Conservation (phyloP, 2,888 invertebrate species). For the Chymomyza amoena region DNA sequence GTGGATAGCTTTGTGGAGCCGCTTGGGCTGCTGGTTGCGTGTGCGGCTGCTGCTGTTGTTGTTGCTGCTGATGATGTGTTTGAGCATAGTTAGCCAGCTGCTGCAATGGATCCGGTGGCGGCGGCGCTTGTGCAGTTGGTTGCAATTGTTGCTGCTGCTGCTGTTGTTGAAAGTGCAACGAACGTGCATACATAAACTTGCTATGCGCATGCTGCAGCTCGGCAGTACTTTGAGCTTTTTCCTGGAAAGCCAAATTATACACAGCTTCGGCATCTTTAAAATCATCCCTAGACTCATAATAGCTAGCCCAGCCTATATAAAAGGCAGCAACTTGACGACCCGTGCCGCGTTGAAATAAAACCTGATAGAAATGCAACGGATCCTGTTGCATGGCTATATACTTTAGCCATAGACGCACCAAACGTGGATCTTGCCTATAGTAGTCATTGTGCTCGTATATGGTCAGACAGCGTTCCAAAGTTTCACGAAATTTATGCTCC, state of each 20-base stretch:
- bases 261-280: constrained; percentile 91
- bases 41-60: constrained; percentile 31
- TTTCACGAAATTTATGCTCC: constrained; percentile 93
- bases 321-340: constrained; percentile 90
- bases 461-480: constrained; percentile 90
- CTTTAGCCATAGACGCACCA: constrained; percentile 94
- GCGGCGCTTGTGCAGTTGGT: constrained; percentile 22
- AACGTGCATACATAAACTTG: constrained; percentile 86
- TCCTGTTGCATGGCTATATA: constrained; percentile 90
- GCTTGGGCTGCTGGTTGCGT: constrained; percentile 7
- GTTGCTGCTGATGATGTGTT: constrained; percentile 39
- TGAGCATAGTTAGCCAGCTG: constrained; percentile 56
- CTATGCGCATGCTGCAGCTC: constrained; percentile 87
- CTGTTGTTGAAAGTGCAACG: constrained; percentile 50
- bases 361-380: constrained; percentile 89
- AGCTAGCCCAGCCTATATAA: constrained; percentile 94
- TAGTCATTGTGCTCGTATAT: constrained; percentile 88
- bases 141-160: constrained; percentile 39
- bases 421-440: constrained; percentile 92
- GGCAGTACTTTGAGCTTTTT: constrained; percentile 88
- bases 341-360: constrained; percentile 88
- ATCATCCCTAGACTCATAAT: constrained; percentile 90
- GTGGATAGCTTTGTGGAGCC: constrained; percentile 14
- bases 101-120: constrained; percentile 49
- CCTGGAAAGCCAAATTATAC: constrained; percentile 87